A percentile compares a stretch with the other conserved stretches of the same genome.
phyloP scores from a whole-genome alignment of 2,797 vertebrate species.

The Gadopsis marmoratus region DNA sequence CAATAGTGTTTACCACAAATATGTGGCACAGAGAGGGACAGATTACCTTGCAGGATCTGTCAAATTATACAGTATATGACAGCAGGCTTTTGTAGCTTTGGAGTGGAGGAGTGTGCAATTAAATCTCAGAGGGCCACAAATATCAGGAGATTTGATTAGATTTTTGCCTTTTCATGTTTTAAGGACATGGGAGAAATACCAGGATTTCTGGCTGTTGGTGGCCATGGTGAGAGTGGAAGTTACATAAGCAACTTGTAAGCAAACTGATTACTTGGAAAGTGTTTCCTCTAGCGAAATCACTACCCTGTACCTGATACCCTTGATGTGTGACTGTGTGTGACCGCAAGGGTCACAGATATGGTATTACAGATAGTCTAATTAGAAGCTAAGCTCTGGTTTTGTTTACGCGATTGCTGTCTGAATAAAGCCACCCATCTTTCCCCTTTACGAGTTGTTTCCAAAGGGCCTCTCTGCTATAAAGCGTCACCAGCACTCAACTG shows the following conservation, averaged over 20 bases:
- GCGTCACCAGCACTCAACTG: constrained; percentile 43
- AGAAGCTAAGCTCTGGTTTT: constrained; percentile 27
- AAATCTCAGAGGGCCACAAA: too few relatives aligned
- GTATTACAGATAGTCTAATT: constrained; percentile 23
- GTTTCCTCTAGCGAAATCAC: constrained; percentile 9
- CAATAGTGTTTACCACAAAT: too few relatives aligned
- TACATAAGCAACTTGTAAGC: background rate
- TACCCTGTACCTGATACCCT: background rate
- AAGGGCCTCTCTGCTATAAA: constrained; percentile 49
- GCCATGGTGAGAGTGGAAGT: background rate
- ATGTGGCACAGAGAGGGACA: too few relatives aligned
- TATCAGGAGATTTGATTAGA: too few relatives aligned
- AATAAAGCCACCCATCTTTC: constrained; percentile 44
- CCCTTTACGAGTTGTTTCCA: constrained; percentile 56
- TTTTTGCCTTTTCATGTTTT: constrained; percentile 41
- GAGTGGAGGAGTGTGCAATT: background rate
- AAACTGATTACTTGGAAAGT: background rate
- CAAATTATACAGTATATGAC: background rate
- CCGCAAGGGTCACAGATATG: background rate
- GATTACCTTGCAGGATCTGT: background rate
- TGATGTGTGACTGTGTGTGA: constrained; percentile 5
- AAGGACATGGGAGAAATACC: constrained; percentile 14
- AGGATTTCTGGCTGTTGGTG: background rate
- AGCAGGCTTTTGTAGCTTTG: background rate
- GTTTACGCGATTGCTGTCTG: constrained; percentile 35